A percentile compares a stretch with the other conserved stretches of the same genome.
These are phyloP conservation scores for Triops longicaudatus DNA, from an alignment of 1,140 invertebrate genomes.

Conservation along the genomic window DNA sequence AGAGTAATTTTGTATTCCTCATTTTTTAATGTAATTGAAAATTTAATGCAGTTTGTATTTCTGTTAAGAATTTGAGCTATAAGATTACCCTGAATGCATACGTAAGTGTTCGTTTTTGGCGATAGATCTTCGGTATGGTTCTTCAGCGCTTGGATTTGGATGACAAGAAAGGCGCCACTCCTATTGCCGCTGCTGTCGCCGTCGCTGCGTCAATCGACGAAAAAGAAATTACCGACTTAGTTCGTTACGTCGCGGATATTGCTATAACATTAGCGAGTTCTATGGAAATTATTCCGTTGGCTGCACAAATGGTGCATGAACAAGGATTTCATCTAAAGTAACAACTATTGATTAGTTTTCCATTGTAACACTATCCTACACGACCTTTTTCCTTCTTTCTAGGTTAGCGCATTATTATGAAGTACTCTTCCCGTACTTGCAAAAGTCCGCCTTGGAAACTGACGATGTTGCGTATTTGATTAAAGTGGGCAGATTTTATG, in stretches of 20 bases:
- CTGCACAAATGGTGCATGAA: constrained; percentile 45
- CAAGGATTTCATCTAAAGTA: constrained; percentile 50
- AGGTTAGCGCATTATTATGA: constrained; percentile 40
- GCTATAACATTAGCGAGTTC: constrained; percentile 56
- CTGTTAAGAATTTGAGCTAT: too few relatives aligned
- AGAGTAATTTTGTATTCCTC: too few relatives aligned
- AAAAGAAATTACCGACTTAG: constrained; percentile 52
- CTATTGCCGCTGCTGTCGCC: constrained; percentile 24
- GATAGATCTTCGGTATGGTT: constrained; percentile 40
- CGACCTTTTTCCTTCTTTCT: constrained; percentile 23
- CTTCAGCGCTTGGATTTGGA: constrained; percentile 45
- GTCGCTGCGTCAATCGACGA: constrained; percentile 30
- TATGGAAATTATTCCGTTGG: constrained; percentile 50
- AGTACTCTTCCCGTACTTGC: constrained; percentile 33
- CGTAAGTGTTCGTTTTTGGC: too few relatives aligned
- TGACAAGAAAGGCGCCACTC: constrained; percentile 30
- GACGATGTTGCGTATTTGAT: constrained; percentile 16
- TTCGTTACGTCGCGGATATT: constrained; percentile 60
- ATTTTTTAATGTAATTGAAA: too few relatives aligned
- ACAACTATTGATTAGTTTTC: constrained; percentile 31
- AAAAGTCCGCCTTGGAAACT: neutral
- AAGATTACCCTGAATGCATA: too few relatives aligned
- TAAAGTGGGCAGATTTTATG: neutral
- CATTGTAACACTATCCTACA: neutral
- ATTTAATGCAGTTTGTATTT: too few relatives aligned